These are phyloP conservation scores for Spondyliosoma cantharus DNA, from an alignment of 2,797 vertebrate species.

Conservation along the genomic window DNA sequence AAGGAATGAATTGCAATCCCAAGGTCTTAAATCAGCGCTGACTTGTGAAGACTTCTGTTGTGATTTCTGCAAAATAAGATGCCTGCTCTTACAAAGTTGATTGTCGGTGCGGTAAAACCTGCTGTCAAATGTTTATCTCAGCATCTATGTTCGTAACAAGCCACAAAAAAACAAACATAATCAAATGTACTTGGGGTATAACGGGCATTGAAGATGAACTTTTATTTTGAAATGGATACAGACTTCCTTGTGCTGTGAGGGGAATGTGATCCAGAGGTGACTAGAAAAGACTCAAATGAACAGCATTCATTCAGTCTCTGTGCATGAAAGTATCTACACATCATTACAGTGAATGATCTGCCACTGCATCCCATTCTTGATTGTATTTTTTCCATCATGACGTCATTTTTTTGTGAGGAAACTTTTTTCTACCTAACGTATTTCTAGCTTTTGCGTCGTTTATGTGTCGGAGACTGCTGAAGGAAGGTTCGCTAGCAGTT, in stretches of 20 bases:
- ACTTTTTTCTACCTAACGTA: slow-evolving; percentile 72
- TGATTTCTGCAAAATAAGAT: slow-evolving; percentile 37
- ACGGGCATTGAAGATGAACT: slow-evolving; percentile 21
- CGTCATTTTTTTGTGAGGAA: slow-evolving; percentile 63
- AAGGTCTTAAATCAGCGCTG: slow-evolving; percentile 36
- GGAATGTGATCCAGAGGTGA: not conserved
- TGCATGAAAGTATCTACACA: slow-evolving; percentile 55
- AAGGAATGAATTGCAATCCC: slow-evolving; percentile 31
- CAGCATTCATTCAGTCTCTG: slow-evolving; percentile 59
- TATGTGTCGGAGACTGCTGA: slow-evolving; percentile 71
- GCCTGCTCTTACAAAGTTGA: slow-evolving; percentile 54
- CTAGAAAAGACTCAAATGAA: no score
- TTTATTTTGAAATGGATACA: slow-evolving; percentile 50
- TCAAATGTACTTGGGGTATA: slow-evolving; percentile 12
- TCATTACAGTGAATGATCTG: slow-evolving; percentile 61
- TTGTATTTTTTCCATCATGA: slow-evolving; percentile 78
- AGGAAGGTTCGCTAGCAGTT: slow-evolving; percentile 59
- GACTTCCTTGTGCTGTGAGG: slow-evolving; percentile 1
- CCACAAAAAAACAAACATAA: slow-evolving; percentile 22
- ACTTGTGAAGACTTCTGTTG: slow-evolving; percentile 22
- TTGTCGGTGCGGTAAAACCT: slow-evolving; percentile 48
- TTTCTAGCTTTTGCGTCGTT: slow-evolving; percentile 77
- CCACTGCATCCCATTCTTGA: slow-evolving; percentile 72
- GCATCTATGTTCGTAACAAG: slow-evolving; percentile 38
- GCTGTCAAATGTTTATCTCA: slow-evolving; percentile 45